phyloP scores from a whole-genome alignment of 2,797 vertebrate species.

The Falco biarmicus region DNA sequence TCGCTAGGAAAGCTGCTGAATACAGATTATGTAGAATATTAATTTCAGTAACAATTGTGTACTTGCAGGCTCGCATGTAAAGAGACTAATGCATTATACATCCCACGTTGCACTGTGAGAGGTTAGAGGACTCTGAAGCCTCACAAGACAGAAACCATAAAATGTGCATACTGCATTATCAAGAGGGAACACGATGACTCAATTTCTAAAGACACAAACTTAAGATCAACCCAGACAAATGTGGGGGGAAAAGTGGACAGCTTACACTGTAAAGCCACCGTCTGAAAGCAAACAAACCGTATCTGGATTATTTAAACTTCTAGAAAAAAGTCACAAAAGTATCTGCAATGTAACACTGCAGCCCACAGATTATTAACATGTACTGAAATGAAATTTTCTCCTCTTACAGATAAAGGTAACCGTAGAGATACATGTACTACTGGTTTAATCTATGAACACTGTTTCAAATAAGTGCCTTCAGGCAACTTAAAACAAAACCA shows the following conservation, averaged over 20 bases:
- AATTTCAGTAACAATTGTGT: neutral
- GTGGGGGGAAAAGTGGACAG: accelerated
- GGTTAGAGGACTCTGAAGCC: neutral
- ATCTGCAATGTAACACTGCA: neutral
- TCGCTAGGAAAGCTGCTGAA: slow-evolving; percentile 8
- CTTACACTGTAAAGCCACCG: neutral
- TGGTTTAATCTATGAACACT: neutral
- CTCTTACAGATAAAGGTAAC: neutral
- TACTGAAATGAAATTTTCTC: neutral
- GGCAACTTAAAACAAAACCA: neutral
- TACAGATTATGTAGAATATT: neutral
- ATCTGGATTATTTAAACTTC: neutral
- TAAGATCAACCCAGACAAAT: neutral
- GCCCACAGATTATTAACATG: neutral
- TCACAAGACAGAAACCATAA: neutral
- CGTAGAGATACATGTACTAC: neutral
- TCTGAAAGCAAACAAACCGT: neutral
- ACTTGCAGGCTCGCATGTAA: neutral
- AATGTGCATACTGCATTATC: neutral
- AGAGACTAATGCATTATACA: neutral
- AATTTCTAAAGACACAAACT: neutral
- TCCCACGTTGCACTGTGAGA: neutral
- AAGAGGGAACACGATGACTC: neutral
- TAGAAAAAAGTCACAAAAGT: neutral
- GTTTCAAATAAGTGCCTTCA: neutral